Base-by-base conservation (phyloP, 2,888 invertebrate genomes). In the Drosophila barbarae region DNA sequence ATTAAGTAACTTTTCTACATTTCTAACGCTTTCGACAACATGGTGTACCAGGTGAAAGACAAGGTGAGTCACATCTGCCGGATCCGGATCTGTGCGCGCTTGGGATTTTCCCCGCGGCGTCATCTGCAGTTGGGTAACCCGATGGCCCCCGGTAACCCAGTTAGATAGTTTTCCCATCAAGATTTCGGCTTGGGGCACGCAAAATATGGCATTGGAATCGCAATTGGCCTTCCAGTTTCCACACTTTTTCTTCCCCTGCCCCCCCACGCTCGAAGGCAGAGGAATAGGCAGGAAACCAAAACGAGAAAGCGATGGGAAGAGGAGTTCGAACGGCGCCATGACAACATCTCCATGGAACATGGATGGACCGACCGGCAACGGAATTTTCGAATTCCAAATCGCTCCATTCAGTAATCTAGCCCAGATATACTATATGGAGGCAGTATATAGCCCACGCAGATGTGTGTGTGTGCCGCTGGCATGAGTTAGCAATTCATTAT, bases 1-100 rank as follows among this genome's bases (percentile, higher is more conserved):
- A 75, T 77, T 75, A 68, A 79, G 53, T 55, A 69, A 76, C 41
- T 51, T 38, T 61, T 57, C 7, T 57, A 67, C 46, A 32, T 49
- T 54, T 46, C 54, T 53, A 69, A 52, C 53, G 55, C 36, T 49
- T 39, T 38, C 41, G 18, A 52, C 64, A 87, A 86, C 84, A 88
- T 88, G 87, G 88, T 88, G 75, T 86, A 88, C 76, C 59, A 77
- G 57, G 86, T 88, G 21, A 87, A 87, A 74, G 83, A 73, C 77
- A 73, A 74, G 84, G 88, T 88, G 77, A 86, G 88, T 77, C 65
- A 34, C 30, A 35, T 18, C 42, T 9, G 18, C 32, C 38, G 46
- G 42, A 44, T 41, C 36, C 32, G 46, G 46, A 47, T 32, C 46
- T 47, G 8, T 8, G 8, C 12, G 13, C 30, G 18, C 30, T 28